Base-by-base conservation (phyloP, 2,888 invertebrate genomes). In the Amitus sp. region DNA sequence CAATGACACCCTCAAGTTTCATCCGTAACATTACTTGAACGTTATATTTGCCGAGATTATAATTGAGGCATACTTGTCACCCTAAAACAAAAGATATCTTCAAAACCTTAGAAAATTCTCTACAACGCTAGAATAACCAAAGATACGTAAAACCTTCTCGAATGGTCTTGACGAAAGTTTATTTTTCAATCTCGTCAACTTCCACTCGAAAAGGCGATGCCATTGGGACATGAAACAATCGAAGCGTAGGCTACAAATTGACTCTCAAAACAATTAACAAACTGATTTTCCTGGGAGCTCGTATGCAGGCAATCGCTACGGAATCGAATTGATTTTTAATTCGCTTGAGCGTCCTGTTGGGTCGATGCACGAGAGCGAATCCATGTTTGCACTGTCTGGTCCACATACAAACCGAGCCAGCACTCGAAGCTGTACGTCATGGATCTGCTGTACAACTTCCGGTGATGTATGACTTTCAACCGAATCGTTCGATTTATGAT, bases 321-420 rank as follows among this genome's bases (percentile, higher is more conserved):
- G 47, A 51, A 53, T 61, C 34, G 54, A 66, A 77, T 74, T 73
- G 75, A 77, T 77, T 77, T 78, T 77, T 75, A 73, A 78, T 78
- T 74, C 72, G 61, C 56, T 56, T 62, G 37, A 30, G 46, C 46
- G 51, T 20, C 50, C 45, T 28, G 47, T 47, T 45, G 50, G 48
- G 53, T 37, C 60, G 37, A 47, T 62, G 62, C 52, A 62, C 51
- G 60, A 55, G 60, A 56, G 63, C 62, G 65, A 67, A 65, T 64
- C 66, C 19, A 5, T 75, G 69, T 77, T 75, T 75, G 70, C 62
- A 60, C 66, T 71, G 76, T 72, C 76, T 74, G 74, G 69, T 72
- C 74, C 68, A 57, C 69, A 69, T 63, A 43, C 51, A 46, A 54
- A 57, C 52, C 20, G 3, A 43, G n/a, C 4, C n/a, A 13, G 18